Percentiles rank a stretch among this genome's conserved stretches.
phyloP scores from a whole-genome alignment of 2,797 vertebrate species.

The Bradypus variegatus region DNA sequence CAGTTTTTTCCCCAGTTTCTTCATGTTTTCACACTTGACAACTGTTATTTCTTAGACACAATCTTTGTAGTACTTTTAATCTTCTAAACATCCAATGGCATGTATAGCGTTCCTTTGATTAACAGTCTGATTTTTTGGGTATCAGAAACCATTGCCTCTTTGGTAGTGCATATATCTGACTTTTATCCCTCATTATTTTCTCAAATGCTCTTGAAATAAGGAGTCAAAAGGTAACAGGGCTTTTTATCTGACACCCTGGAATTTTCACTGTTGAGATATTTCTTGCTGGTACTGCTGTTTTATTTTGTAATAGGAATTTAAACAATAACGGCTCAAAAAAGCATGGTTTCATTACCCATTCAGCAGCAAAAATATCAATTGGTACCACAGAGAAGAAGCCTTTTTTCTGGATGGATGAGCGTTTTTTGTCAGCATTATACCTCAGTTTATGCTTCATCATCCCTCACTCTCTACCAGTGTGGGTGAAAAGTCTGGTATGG shows the following conservation, averaged over 20 bases:
- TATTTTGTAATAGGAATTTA: conserved; percentile 7
- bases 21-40: not conserved
- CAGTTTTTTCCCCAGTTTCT: not conserved
- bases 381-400: not conserved
- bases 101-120: not conserved
- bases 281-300: not conserved
- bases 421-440: not conserved
- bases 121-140: not conserved
- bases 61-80: not conserved
- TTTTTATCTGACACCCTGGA: not conserved
- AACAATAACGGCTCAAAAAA: not conserved
- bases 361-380: not conserved
- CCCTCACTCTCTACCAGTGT: not conserved
- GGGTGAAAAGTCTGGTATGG: not conserved
- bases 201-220: not conserved
- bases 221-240: not conserved
- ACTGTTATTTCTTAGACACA: not conserved
- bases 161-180: not conserved
- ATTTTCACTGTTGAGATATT: not conserved
- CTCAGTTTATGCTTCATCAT: not conserved
- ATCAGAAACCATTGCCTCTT: not conserved
- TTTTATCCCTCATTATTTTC: not conserved
- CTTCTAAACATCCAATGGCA: not conserved
- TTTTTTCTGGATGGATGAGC: not conserved
- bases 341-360: not conserved